Base-by-base conservation (phyloP, 2,888 invertebrate genomes). In the Thumatha senex region DNA sequence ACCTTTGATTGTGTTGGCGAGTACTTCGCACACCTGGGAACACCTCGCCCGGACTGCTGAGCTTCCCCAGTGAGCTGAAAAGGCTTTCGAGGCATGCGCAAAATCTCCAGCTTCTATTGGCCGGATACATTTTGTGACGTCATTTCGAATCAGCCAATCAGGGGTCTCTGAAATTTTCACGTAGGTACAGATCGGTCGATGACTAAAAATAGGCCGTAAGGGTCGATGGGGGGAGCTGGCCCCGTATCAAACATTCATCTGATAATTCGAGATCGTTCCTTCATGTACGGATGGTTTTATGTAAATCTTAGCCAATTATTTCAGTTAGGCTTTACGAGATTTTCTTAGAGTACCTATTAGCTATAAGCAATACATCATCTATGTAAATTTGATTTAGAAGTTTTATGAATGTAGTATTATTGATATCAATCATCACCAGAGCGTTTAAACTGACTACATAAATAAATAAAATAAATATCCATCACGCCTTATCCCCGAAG, bases 181-280 rank as follows among this genome's bases (percentile, higher is more conserved):
- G 89, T 90, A 90, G 90, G 89, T 89, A 89, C 83, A 80, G 72
- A 64, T 67, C 74, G 86, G 84, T 88, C 86, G 87, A 86, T 86
- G 60, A 70, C 84, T 89, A 88, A 87, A 90, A 84, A 89, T 90
- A 89, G 85, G 79, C 76, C 64, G 63, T 58, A 53, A 51, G 66
- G 76, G 73, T 70, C 67, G 70, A 67, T 68, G 59, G 66, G 46
- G 50, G 48, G 51, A 43, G 40, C 24, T 43, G 53, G 60, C 40
- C 10, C 56, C 56, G 38, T 58, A 62, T 66, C 61, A 61, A 65
- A 63, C 71, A 64, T 67, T 67, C 63, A 70, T 63, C 63, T 59
- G 59, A 63, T 60, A 58, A 64, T 58, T 58, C 51, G 56, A 50
- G 24, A 48, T 53, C 51, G 44, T 52, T 48, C 56, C 54, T 63